Base-by-base conservation (phyloP, 2,113 vertebrate genomes). In the Herpailurus yagouaroundi region DNA sequence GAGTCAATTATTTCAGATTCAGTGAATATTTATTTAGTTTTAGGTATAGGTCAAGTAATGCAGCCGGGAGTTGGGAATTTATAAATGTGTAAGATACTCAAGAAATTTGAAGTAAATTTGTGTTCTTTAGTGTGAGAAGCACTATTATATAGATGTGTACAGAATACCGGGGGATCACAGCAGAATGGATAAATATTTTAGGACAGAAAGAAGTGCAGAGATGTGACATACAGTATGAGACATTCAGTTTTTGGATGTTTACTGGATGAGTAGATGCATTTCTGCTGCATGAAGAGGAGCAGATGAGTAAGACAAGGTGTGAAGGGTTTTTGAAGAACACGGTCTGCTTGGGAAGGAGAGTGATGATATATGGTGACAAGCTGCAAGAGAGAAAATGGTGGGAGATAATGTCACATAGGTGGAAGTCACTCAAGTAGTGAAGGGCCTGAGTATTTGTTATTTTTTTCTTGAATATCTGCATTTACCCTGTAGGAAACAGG, bases 301-400 rank as follows among this genome's bases (percentile, higher is more conserved):
- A 33, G 3, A 25, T 2, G 76, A 77, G 23, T 38, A 38, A 83
- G 33, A 38, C 3, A 71, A 29, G 33, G 48, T n/a, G 12, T 36
- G 8, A 45, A 45, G 45, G 13, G 10, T 60, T 69, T 38, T 69
- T 16, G 45, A 33, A 31, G 55, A 87, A 74, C 15, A 48, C 1
- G 5, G 6, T 1, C 38, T 93, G 4, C 48, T 81, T 68, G 23
- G 3, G 25, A 74, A 29, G 23, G 21, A 60, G 23, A 66, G 1
- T 33, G 9, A 4, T 50, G 16, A 8, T 12, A 15, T 25, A 18
- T 14, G 5, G 19, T 18, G 50, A 36, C 21, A 57, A 7, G 14
- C 8, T 13, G 1, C 15, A 14, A 5, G 9, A 18, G 38, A 38
- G 10, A 8, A 45, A 55, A 38, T 21, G 1, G 31, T 41, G 1